A percentile compares a stretch with the other conserved stretches of the same genome.
Conservation (phyloP, 2,113 vertebrate species). For the Morone chrysops region DNA sequence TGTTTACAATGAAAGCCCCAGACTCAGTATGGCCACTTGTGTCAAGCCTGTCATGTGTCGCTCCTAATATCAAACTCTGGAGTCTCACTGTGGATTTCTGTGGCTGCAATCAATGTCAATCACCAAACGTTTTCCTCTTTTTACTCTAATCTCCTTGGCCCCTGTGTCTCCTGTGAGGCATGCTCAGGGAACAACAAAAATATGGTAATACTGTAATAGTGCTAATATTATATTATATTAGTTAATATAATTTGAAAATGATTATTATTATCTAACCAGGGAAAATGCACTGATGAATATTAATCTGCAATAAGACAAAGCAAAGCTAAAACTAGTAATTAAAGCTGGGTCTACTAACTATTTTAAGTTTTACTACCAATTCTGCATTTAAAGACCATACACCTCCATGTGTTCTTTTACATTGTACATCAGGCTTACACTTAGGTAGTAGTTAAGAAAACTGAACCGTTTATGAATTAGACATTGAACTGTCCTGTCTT, state of each 20-base stretch:
- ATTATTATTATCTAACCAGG: background rate
- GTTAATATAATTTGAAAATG: background rate
- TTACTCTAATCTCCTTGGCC: slow-evolving; percentile 15
- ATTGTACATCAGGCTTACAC: slow-evolving; percentile 36
- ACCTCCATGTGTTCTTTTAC: slow-evolving; percentile 27
- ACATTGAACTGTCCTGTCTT: slow-evolving; percentile 55
- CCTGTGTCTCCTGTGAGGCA: slow-evolving; percentile 9
- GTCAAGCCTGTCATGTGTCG: slow-evolving; percentile 56
- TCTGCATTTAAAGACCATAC: slow-evolving; percentile 20
- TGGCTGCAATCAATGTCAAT: slow-evolving; percentile 74
- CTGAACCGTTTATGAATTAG: slow-evolving; percentile 67
- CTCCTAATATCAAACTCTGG: slow-evolving; percentile 50
- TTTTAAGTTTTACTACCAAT: slow-evolving; percentile 6
- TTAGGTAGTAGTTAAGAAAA: slow-evolving; percentile 66
- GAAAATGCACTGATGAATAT: slow-evolving; percentile 16
- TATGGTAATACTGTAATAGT: background rate
- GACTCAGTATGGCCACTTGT: slow-evolving; percentile 52
- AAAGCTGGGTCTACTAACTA: background rate
- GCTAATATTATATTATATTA: no score
- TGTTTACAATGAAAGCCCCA: slow-evolving; percentile 66
- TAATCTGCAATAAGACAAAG: background rate
- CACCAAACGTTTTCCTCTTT: slow-evolving; percentile 55
- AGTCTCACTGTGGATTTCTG: slow-evolving; percentile 58
- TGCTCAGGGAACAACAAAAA: background rate
- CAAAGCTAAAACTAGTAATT: slow-evolving; percentile 12